These are phyloP conservation scores for Lithophane semibrunnea DNA, from an alignment of 2,888 invertebrate species.

Conservation along the genomic window DNA sequence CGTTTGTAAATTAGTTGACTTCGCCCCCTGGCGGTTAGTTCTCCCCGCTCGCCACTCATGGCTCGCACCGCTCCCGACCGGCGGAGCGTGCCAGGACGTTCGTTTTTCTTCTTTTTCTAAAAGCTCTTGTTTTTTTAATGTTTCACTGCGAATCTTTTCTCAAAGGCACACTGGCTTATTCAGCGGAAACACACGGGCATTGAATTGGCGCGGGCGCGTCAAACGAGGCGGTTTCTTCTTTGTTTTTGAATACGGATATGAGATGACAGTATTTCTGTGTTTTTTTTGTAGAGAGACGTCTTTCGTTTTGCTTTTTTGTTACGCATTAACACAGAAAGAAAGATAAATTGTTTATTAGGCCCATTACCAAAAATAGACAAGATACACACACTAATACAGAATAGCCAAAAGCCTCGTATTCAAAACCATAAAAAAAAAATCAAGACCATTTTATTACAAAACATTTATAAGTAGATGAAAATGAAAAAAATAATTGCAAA, in stretches of 20 bases:
- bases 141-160: conserved; percentile 61
- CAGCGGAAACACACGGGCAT: conserved; percentile 41
- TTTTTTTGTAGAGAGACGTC: conserved; percentile 1
- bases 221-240: conserved; percentile 23
- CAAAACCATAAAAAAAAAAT: too few species aligned
- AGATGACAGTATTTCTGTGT: conserved; percentile 17
- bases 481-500: too few species aligned
- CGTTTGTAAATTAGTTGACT: too few species aligned
- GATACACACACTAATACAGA: too few species aligned
- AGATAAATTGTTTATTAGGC: too few species aligned
- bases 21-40: too few species aligned
- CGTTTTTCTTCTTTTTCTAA: conserved; percentile 62
- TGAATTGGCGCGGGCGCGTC: conserved; percentile 37
- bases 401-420: too few species aligned
- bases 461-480: too few species aligned
- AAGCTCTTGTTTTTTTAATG: conserved; percentile 69
- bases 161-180: conserved; percentile 63
- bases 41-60: conserved; percentile 13
- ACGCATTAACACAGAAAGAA: not conserved
- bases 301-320: not conserved
- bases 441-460: too few species aligned
- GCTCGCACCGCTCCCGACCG: conserved; percentile 23
- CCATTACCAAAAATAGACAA: too few species aligned
- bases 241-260: conserved; percentile 12
- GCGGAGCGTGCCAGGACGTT: conserved; percentile 58